Evolutionary conservation across 2,888 invertebrate genomes (phyloP).

Genomic region (Palloptera scutellata): DNA sequence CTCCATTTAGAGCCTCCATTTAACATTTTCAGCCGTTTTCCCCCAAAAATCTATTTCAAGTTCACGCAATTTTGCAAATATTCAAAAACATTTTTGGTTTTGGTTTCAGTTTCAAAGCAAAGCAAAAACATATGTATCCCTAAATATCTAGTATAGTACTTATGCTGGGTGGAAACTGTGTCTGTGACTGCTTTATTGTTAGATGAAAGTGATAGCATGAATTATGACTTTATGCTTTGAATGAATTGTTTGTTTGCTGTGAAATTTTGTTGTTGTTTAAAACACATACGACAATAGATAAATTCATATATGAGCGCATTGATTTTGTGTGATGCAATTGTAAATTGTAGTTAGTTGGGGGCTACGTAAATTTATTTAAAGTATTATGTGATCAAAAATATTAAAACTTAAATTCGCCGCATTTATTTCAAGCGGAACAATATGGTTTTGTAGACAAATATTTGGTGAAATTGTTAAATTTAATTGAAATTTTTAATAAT

Average conservation of each 20-base stretch:
- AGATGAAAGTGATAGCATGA: slow-evolving; percentile 39
- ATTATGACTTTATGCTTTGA: slow-evolving; percentile 28
- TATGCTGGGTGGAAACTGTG: not conserved
- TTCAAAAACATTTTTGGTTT: slow-evolving; percentile 1
- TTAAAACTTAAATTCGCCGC: slow-evolving; percentile 27
- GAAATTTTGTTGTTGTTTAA: not conserved
- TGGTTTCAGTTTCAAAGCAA: no score
- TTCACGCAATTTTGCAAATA: slow-evolving; percentile 27
- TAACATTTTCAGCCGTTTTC: no score
- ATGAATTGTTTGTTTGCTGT: slow-evolving; percentile 18
- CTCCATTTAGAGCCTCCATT: no score
- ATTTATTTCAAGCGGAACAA: slow-evolving; percentile 16
- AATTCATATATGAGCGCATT: not conserved
- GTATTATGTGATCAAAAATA: no score
- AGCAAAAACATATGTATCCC: no score
- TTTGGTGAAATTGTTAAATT: slow-evolving; percentile 16
- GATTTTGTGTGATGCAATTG: not conserved
- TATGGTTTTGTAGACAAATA: slow-evolving; percentile 16
- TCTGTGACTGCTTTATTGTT: slow-evolving; percentile 18
- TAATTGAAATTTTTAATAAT: slow-evolving; percentile 4
- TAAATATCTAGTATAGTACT: no score
- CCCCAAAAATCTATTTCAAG: slow-evolving; percentile 21
- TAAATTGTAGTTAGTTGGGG: not conserved
- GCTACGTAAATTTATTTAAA: no score
- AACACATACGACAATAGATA: slow-evolving; percentile 2